A percentile compares a stretch with the other conserved stretches of the same genome.
phyloP scores from a whole-genome alignment of 37 sponge, comb jelly and placozoan species.

The Bolinopsis microptera region DNA sequence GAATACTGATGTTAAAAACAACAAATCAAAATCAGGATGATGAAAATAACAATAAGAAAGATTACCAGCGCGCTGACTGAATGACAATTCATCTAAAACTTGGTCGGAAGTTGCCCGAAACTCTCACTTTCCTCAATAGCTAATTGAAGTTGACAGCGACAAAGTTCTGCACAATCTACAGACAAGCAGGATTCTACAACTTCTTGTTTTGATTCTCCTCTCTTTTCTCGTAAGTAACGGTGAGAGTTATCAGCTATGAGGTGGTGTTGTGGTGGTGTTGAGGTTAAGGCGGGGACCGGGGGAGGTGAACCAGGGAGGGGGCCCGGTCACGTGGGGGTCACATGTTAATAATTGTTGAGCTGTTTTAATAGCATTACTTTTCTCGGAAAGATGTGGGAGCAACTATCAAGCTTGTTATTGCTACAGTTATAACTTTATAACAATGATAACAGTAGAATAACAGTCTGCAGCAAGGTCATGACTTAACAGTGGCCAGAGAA shows the following conservation, averaged over 20 bases:
- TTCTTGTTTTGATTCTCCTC: neutral
- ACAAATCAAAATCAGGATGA: too few species aligned
- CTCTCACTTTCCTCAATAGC: neutral
- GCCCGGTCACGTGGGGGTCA: too few species aligned
- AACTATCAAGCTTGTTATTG: neutral
- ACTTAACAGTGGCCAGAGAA: too few species aligned
- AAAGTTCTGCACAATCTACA: neutral
- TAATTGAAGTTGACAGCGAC: neutral
- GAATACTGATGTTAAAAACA: neutral
- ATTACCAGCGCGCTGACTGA: neutral
- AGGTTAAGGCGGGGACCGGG: neutral
- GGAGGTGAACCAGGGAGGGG: too few species aligned
- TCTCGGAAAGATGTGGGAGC: neutral
- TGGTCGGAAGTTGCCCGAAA: neutral
- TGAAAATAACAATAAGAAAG: neutral
- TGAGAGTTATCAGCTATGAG: neutral
- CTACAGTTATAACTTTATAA: neutral
- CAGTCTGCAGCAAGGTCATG: neutral
- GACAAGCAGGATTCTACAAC: neutral
- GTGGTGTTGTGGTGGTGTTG: too few species aligned
- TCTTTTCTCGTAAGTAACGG: neutral
- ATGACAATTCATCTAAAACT: neutral
- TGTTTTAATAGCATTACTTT: neutral
- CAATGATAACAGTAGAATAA: neutral
- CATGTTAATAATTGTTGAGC: too few species aligned